These are phyloP conservation scores for Halcyon malimbica DNA, from an alignment of 2,113 vertebrate genomes.

Conservation along the genomic window DNA sequence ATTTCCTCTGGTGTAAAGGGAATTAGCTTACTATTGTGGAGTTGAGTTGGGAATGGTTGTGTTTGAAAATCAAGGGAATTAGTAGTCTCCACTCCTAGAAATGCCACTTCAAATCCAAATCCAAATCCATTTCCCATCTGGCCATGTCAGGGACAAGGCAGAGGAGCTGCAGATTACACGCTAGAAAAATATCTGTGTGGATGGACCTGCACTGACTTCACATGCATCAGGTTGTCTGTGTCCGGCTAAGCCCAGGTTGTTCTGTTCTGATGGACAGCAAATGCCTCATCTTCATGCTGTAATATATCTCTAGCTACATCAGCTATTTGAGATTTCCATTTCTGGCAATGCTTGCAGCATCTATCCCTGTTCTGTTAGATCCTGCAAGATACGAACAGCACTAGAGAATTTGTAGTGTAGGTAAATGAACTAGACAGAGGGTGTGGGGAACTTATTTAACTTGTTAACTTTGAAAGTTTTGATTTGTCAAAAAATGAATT, in stretches of 20 bases:
- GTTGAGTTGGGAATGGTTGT: background rate
- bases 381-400: background rate
- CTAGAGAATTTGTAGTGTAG: background rate
- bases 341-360: background rate
- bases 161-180: background rate
- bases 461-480: background rate
- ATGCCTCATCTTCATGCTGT: background rate
- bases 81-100: background rate
- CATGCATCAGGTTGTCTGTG: background rate
- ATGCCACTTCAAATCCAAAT: background rate
- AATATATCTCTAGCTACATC: background rate
- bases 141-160: background rate
- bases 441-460: background rate
- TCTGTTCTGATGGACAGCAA: background rate
- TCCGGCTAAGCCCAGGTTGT: background rate
- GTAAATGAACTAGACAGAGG: background rate
- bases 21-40: background rate
- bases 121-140: background rate
- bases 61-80: background rate
- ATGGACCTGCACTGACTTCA: background rate
- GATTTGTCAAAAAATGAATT: background rate
- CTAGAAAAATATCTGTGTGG: background rate
- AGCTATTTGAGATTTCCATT: background rate
- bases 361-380: background rate
- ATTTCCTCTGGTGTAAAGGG: slow-evolving; percentile 33